Evolutionary conservation across 1,140 invertebrate genomes (phyloP).

Genomic region (Apocrypta bakeri): DNA sequence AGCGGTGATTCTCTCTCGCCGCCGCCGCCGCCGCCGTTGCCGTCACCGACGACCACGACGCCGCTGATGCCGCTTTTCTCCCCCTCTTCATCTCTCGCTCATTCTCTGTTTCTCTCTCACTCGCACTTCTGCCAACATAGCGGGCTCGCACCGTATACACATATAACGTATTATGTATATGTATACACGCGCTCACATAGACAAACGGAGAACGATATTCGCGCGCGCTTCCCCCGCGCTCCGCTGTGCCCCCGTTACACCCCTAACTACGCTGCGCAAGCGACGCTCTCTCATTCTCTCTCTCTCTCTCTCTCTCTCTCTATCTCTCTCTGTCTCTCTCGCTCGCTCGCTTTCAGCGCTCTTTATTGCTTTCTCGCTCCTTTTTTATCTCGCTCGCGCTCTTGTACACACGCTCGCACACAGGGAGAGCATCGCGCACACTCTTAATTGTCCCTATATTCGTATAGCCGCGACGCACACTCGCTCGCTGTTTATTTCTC

Average conservation of each 20-base stretch:
- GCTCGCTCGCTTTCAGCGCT: constrained; percentile 4
- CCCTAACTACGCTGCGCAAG: constrained; percentile 33
- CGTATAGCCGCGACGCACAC: not conserved
- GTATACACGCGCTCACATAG: not conserved
- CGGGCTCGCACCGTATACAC: not conserved
- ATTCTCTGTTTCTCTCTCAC: too few species aligned
- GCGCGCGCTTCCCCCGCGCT: constrained; percentile 12
- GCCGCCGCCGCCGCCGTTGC: not conserved
- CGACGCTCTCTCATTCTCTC: constrained; percentile 20
- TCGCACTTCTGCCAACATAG: constrained; percentile 23
- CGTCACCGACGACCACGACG: constrained; percentile 5
- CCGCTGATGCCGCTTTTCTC: constrained; percentile 52
- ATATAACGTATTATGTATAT: not conserved
- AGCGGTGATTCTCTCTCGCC: not conserved
- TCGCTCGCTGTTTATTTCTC: constrained; percentile 12
- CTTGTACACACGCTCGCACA: constrained; percentile 11
- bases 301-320: not conserved
- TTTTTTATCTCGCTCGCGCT: constrained; percentile 14
- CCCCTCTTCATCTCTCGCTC: constrained; percentile 32
- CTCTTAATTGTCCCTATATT: constrained; percentile 38
- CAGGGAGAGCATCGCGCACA: not conserved
- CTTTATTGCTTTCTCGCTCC: not conserved
- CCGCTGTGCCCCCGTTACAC: constrained; percentile 46
- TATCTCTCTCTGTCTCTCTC: not conserved
- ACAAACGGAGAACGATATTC: not conserved